Base-by-base conservation (phyloP, 1,140 invertebrate species). In the Eumeta japonica region DNA sequence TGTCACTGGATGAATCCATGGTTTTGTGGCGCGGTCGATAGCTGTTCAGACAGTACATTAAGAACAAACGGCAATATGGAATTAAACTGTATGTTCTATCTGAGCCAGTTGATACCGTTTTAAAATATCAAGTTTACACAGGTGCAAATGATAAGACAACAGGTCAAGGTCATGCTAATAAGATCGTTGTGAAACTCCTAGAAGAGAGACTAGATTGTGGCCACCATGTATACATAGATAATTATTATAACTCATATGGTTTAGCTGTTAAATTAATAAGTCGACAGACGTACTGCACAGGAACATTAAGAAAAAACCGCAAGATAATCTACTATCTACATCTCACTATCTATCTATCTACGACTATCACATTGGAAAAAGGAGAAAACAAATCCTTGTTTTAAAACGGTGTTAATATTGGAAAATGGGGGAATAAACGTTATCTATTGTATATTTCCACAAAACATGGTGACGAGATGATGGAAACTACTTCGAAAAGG, bases 1-100 rank as follows among this genome's bases (percentile, higher is more conserved):
- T 75, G 34, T 48, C 53, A 28, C 30, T 66, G 9, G 58, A 75
- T 45, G 57, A 75, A 36, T 58, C 62, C 4, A 59, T 72, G 58
- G 42, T 75, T 28, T 50, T 66, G 30, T 72, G 52, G 50, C 52
- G 58, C 18, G 62, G 65, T 20, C 41, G 62, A n/a, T 34, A 68
- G 1, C 16, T 46, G 10, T 65, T 75, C 40, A 29, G 52, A 19
- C 57, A 72, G 34, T 68, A 67, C 37, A 55, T 63, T 18, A 52
- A 59, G 39, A 45, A 49, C 11, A 73, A 64, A 47, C 19, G 43
- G 1, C 60, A 68, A 43, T 64, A 66, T 47, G 64, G 64, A 1
- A 55, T 70, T 9, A 72, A 68, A 48, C 24, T 72, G 10, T 63
- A 63, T 46, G 53, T 64, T 16, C 41, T 77, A 3, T 47, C 55